Evolutionary conservation across 2,113 vertebrate genomes (phyloP), one percentile per base, ranked within the genome.

Genomic region (Helogale parvula): DNA sequence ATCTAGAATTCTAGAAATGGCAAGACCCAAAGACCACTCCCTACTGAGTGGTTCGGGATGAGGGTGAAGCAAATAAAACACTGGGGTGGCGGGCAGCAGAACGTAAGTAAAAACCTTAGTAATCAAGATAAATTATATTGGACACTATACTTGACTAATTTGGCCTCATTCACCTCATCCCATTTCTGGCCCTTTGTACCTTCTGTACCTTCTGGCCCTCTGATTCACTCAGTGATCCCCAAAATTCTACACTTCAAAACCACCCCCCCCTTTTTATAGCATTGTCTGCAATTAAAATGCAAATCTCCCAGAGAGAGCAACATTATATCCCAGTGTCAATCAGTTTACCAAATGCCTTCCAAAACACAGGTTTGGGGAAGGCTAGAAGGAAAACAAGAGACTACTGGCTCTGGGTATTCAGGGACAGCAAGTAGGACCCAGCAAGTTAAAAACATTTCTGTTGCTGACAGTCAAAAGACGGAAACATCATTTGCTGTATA

Each of bases 1-100:
- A 86, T 69, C 74, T 33, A 50, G 47, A 41, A 15, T 17, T 63
- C 65, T 63, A 71, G 63, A 31, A 90, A 97, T 60, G 47, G 80
- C 6, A 15, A 52, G 25, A 31, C 13, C 16, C 27, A 8, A 21
- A 45, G 54, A 29, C 31, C 11, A 15, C 91, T 88, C 63, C 84
- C 52, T 79, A 7, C 8, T 13, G 9, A 52, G 41, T 71, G 72
- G 74, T 68, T 76, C 29, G 29, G 31, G 65, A 50, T 7, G 0
- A 11, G 38, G n/a, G 31, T 12, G n/a, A 76, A 69, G 15, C 35
- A 15, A 38, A 11, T 5, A 45, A 77, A 66, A 3, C 57, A 11
- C 0, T 54, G 15, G 0, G 2, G 3, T 0, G 4, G 2, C 1
- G 1, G 15, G 29, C 45, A 15, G 14, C 9, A 68, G 83, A 77